A percentile compares a stretch with the other conserved stretches of the same genome.
Evolutionary conservation across 64 coral and sea anemone species (phyloP).

Genomic region (Stylophora pistillata): DNA sequence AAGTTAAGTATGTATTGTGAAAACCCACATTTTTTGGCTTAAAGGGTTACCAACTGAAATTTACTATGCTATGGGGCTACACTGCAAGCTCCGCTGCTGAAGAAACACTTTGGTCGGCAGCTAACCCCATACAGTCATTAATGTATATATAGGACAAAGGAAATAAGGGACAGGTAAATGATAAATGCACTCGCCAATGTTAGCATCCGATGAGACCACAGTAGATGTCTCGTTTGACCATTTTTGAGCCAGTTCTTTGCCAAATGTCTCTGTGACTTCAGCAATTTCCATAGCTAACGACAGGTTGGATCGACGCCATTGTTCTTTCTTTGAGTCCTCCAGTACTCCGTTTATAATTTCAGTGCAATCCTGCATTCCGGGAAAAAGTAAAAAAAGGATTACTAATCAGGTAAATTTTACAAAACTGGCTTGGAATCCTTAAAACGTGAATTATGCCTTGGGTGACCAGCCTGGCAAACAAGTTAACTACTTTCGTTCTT

Average conservation of each 20-base stretch:
- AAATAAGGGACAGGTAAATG: neutral
- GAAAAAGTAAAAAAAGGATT: neutral
- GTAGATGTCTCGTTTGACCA: slow-evolving; percentile 12
- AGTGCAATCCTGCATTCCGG: neutral
- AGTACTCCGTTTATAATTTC: neutral
- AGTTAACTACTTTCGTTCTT: too few species aligned
- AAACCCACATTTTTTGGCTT: too few species aligned
- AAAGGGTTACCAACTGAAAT: too few species aligned
- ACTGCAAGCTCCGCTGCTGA: neutral
- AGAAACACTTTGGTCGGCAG: too few species aligned
- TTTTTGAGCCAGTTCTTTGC: slow-evolving; percentile 8
- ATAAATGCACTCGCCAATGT: neutral
- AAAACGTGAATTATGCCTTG: too few species aligned
- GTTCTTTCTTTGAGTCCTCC: neutral
- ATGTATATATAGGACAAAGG: neutral
- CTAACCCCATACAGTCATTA: neutral
- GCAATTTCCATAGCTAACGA: slow-evolving; percentile 31
- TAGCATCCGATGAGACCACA: neutral
- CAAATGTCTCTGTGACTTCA: slow-evolving; percentile 30
- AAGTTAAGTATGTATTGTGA: neutral
- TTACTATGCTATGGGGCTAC: too few species aligned
- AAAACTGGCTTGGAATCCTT: too few species aligned
- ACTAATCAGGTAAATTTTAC: too few species aligned
- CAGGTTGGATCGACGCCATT: neutral
- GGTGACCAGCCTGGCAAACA: too few species aligned